Evolutionary conservation across 1,140 invertebrate species (phyloP), one percentile per base, ranked within the genome.

Genomic region (Bradynema listronoti): DNA sequence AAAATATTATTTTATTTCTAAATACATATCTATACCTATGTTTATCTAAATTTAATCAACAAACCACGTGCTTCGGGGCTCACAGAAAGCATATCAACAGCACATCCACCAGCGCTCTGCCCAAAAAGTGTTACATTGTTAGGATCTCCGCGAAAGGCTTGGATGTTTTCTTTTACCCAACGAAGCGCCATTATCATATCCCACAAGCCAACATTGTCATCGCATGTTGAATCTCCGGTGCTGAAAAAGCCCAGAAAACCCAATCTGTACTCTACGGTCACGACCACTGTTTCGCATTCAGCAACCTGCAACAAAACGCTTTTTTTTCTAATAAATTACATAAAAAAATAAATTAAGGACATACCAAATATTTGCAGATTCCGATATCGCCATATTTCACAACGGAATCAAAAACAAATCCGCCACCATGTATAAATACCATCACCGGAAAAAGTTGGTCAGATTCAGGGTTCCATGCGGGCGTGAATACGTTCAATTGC

Each of bases 191-290:
- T 87, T 65, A 90, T 80, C 78, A 94, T 91, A 79, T 94, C 91
- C 70, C 70, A 69, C 57, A 95, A 80, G 6, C 91, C 92, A 34
- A 89, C 86, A 79, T 96, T 97, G 9, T 91, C 91, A 0, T 90
- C 89, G 32, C 88, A 88, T 66, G 91, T 88, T 4, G 87, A 87
- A 69, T 88, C 87, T 62, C 87, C 88, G 3, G 55, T 73, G 14
- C 30, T 49, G 9, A 65, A 47, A 47, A 71, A 71, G 29, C 66
- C 69, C 52, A 97, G 81, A 63, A 90, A 88, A 51, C 93, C 93
- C 0, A 97, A 83, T 24, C 93, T 84, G 80, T 97, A 98, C 78
- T 97, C 84, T 0, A 92, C 90, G 0, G 97, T 92, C 1, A 97
- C 90, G 4, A 97, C 86, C 0, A 95, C 88, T n/a, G 66, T 89